Percentiles rank a stretch among this genome's conserved stretches.
phyloP scores from a whole-genome alignment of 2,888 invertebrate species.

The Eupithecia tripunctaria region DNA sequence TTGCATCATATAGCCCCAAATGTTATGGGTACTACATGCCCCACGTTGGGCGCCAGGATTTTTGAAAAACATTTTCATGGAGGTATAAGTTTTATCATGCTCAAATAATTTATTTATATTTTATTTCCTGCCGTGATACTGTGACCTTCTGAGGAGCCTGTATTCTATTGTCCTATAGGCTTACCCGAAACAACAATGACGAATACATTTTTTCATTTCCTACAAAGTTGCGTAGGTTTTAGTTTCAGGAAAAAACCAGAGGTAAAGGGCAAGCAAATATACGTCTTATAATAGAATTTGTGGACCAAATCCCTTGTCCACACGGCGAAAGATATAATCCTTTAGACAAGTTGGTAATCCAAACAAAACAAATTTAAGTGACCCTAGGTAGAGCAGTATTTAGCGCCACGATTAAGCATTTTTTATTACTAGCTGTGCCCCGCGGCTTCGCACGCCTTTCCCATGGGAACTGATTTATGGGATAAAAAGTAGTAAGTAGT shows the following conservation, averaged over 20 bases:
- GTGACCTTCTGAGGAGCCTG: background rate
- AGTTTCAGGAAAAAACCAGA: background rate
- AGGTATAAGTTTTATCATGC: background rate
- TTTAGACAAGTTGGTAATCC: constrained; percentile 28
- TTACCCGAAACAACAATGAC: background rate
- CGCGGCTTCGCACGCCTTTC: no score
- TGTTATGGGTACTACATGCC: no score
- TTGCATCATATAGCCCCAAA: no score
- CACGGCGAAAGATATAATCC: constrained; percentile 30
- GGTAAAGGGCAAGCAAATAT: constrained; percentile 2
- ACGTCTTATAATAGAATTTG: constrained; percentile 22
- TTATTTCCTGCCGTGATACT: background rate
- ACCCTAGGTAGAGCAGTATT: background rate
- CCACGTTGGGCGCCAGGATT: no score
- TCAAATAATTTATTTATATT: no score
- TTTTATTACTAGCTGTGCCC: no score
- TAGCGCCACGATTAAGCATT: background rate
- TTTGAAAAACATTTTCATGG: background rate
- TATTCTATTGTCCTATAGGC: background rate
- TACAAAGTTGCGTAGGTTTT: background rate
- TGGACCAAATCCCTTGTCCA: constrained; percentile 16
- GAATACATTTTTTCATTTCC: background rate
- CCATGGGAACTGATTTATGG: no score
- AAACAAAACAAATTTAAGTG: constrained; percentile 31
- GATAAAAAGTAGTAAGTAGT: no score